phyloP scores from a whole-genome alignment of 2,888 invertebrate genomes.

The Heliconius charithonia region DNA sequence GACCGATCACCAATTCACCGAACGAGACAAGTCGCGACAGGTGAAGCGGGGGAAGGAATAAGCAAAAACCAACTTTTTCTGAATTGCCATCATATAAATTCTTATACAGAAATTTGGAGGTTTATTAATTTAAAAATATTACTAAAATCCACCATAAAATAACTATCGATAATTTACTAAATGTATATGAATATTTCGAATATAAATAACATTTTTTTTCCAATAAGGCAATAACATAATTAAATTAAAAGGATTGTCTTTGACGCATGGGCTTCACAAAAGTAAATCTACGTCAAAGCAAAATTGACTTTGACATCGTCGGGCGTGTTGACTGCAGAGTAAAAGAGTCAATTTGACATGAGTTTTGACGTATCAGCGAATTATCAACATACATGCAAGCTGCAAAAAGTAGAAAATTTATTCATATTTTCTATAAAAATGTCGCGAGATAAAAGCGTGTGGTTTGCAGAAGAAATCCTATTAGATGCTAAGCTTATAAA shows the following conservation, averaged over 20 bases:
- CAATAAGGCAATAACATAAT: constrained; percentile 16
- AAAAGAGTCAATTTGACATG: constrained; percentile 34
- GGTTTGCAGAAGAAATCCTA: constrained; percentile 81
- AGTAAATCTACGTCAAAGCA: constrained; percentile 20
- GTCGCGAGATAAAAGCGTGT: constrained; percentile 82
- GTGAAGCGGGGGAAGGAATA: constrained; percentile 38
- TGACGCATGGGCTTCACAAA: constrained; percentile 5
- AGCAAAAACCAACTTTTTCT: constrained; percentile 24
- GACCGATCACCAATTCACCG: constrained; percentile 45
- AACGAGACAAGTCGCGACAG: constrained; percentile 54
- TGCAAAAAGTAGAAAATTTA: constrained; percentile 37
- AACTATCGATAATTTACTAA: not conserved
- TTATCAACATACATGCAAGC: constrained; percentile 38
- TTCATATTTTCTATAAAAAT: constrained; percentile 56
- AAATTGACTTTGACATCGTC: constrained; percentile 23
- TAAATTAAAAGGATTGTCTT: constrained; percentile 21
- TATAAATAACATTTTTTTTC: not conserved
- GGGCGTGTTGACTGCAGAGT: constrained; percentile 13
- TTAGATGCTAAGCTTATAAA: constrained; percentile 80
- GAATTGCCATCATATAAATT: constrained; percentile 19
- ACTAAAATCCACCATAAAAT: not conserved
- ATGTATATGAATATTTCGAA: not conserved
- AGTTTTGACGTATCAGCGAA: constrained; percentile 34
- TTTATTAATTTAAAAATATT: not conserved
- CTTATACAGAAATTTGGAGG: not conserved